Evolutionary conservation across 2,797 vertebrate species (phyloP).

Genomic region (Micromesistius poutassou): DNA sequence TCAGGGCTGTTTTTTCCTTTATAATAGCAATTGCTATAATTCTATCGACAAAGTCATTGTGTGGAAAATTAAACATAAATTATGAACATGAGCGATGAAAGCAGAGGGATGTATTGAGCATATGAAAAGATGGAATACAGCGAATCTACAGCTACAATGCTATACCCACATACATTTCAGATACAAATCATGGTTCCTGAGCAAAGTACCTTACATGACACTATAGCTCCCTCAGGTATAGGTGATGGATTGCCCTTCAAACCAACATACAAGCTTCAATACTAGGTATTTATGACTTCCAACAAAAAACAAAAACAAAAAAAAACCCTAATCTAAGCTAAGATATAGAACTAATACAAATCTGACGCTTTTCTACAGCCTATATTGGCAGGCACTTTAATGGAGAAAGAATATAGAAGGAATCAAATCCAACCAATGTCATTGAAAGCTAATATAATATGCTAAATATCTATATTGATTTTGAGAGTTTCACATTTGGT

Average conservation of each 20-base stretch:
- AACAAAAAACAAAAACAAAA: not conserved
- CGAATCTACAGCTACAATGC: not conserved
- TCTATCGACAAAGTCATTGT: not conserved
- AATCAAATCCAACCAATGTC: not conserved
- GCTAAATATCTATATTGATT: not conserved
- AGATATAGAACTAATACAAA: not conserved
- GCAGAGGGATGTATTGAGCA: not conserved
- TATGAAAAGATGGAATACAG: not conserved
- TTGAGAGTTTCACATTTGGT: not conserved
- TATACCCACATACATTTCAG: not conserved
- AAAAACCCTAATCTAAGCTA: not conserved
- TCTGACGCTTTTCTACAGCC: not conserved
- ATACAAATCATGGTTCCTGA: not conserved
- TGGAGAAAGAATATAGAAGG: not conserved
- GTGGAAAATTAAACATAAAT: not conserved
- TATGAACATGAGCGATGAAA: not conserved
- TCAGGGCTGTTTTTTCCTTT: not conserved
- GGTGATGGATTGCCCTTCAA: not conserved
- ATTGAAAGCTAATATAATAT: not conserved
- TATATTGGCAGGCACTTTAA: not conserved
- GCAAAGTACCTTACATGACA: not conserved
- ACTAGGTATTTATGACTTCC: constrained; percentile 1
- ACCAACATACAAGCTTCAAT: not conserved
- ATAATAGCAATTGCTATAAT: not conserved
- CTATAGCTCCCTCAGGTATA: not conserved